Conservation (phyloP, 2,888 invertebrate genomes). For the Cancer borealis region DNA sequence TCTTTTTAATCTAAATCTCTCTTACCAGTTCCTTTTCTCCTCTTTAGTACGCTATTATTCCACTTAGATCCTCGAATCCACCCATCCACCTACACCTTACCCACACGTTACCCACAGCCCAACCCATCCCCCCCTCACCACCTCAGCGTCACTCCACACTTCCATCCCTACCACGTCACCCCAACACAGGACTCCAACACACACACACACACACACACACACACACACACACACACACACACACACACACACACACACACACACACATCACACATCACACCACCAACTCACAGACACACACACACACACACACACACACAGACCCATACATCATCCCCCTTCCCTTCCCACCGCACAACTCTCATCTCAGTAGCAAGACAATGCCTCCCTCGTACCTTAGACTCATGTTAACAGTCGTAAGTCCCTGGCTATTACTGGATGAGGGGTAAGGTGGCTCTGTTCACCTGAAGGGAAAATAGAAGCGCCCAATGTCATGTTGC, state of each 20-base stretch:
- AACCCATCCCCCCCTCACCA: background rate
- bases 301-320: background rate
- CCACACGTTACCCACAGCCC: no score
- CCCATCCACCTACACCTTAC: no score
- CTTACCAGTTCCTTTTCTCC: no score
- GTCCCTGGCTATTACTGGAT: background rate
- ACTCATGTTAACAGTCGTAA: slow-evolving; percentile 29
- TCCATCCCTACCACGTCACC: background rate
- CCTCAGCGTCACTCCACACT: background rate
- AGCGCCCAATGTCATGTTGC: slow-evolving; percentile 43
- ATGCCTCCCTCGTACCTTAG: background rate
- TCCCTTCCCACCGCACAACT: background rate
- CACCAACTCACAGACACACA: background rate
- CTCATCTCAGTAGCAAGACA: background rate
- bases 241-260: slow-evolving; percentile 26
- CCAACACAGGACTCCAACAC: background rate
- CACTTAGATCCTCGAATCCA: no score
- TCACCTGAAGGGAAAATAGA: slow-evolving; percentile 50
- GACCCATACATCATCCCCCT: background rate
- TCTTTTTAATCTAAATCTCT: no score
- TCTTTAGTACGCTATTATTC: no score
- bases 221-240: no score
- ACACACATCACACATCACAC: background rate
- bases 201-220: background rate
- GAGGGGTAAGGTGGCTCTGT: slow-evolving; percentile 10